A percentile compares a stretch with the other conserved stretches of the same genome.
Conservation (phyloP, 2,888 invertebrate genomes). For the Notodromas monacha region DNA sequence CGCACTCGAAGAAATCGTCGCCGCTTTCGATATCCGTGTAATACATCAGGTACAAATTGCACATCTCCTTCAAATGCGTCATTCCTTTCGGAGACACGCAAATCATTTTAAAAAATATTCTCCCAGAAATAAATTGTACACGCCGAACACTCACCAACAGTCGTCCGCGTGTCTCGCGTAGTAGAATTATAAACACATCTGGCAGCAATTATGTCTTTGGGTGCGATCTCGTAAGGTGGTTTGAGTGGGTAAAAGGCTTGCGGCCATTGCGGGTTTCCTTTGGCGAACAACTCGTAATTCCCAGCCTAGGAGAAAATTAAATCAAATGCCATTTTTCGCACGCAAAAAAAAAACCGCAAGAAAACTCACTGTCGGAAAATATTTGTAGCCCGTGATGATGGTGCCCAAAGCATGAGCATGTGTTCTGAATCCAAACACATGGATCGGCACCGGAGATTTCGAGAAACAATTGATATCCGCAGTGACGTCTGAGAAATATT, state of each 20-base stretch:
- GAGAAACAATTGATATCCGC: constrained; percentile 6
- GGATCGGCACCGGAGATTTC: constrained; percentile 14
- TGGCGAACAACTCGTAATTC: constrained; percentile 12
- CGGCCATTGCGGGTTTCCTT: constrained; percentile 26
- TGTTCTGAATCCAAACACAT: constrained; percentile 22
- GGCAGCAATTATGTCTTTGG: constrained; percentile 19
- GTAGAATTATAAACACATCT: constrained; percentile 22
- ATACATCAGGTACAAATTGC: constrained; percentile 21
- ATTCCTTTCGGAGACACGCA: constrained; percentile 12
- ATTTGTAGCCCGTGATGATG: constrained; percentile 17
- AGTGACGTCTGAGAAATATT: neutral
- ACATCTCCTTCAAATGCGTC: constrained; percentile 20
- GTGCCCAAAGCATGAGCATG: constrained; percentile 22
- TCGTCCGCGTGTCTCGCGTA: constrained; percentile 14
- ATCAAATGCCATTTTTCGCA: constrained; percentile 12
- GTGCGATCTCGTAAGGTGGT: constrained; percentile 15
- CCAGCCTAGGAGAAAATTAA: constrained; percentile 8
- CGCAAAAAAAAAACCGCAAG: constrained; percentile 11
- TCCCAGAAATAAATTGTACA: no score
- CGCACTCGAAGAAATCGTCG: neutral
- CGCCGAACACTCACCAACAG: no score
- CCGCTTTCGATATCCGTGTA: constrained; percentile 14
- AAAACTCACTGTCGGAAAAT: constrained; percentile 11
- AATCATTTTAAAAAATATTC: neutral
- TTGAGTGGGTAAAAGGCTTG: constrained; percentile 24